phyloP scores from a whole-genome alignment of 2,888 invertebrate species.

The Meiosimyza platycephala region DNA sequence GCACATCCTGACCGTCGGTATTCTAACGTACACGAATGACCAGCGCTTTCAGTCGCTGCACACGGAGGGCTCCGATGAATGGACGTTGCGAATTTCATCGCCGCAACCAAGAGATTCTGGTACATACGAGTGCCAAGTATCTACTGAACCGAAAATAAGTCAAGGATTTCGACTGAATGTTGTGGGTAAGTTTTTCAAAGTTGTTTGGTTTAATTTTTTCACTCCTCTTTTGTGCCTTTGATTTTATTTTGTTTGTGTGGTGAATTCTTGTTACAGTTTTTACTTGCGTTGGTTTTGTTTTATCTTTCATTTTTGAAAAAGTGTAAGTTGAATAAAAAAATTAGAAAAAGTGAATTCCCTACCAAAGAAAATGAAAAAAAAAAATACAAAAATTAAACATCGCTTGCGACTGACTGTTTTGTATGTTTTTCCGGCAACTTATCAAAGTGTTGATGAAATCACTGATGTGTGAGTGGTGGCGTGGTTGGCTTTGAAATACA shows the following conservation, averaged over 20 bases:
- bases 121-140: slow-evolving; percentile 80
- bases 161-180: slow-evolving; percentile 77
- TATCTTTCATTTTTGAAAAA: not conserved
- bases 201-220: not conserved
- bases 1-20: slow-evolving; percentile 80
- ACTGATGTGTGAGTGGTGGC: not conserved
- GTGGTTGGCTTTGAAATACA: not conserved
- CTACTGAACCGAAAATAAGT: slow-evolving; percentile 81
- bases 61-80: slow-evolving; percentile 77
- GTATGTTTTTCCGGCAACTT: slow-evolving; percentile 25
- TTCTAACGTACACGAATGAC: slow-evolving; percentile 78
- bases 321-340: not conserved
- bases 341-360: not conserved
- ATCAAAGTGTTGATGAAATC: slow-evolving; percentile 21
- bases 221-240: not conserved
- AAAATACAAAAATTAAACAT: not conserved
- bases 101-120: slow-evolving; percentile 77
- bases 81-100: slow-evolving; percentile 77
- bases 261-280: not conserved
- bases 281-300: not conserved
- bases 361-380: not conserved
- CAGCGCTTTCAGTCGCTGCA: slow-evolving; percentile 78
- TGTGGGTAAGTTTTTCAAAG: slow-evolving; percentile 71
- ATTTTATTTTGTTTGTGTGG: not conserved
- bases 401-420: slow-evolving; percentile 15